phyloP scores from a whole-genome alignment of 2,888 invertebrate species.

The Perizoma affinitatum region DNA sequence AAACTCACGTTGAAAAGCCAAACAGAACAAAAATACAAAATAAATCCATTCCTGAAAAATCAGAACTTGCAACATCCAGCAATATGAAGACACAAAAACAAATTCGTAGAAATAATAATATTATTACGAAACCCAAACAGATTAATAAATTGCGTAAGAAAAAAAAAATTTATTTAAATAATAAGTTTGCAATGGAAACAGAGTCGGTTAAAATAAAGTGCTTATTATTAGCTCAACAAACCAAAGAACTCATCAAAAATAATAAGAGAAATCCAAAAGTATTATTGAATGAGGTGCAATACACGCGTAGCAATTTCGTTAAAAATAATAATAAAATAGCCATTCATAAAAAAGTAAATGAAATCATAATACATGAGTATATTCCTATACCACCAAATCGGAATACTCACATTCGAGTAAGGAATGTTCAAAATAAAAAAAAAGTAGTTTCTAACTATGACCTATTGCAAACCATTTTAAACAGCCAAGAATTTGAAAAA shows the following conservation, averaged over 20 bases:
- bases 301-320: constrained; percentile 27
- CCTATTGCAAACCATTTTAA: constrained; percentile 58
- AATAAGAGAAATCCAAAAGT: constrained; percentile 34
- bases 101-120: constrained; percentile 13
- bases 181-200: constrained; percentile 43
- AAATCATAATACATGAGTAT: constrained; percentile 42
- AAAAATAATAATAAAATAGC: constrained; percentile 38
- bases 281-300: constrained; percentile 38
- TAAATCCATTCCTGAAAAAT: background rate
- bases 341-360: constrained; percentile 38
- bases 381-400: constrained; percentile 26
- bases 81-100: constrained; percentile 18
- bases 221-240: constrained; percentile 39
- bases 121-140: constrained; percentile 15
- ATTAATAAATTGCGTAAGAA: constrained; percentile 3
- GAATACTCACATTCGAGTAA: constrained; percentile 2
- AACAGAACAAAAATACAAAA: constrained; percentile 1
- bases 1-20: background rate
- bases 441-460: constrained; percentile 58
- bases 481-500: constrained; percentile 38
- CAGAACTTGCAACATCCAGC: background rate
- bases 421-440: constrained; percentile 26
- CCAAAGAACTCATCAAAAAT: constrained; percentile 29
- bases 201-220: constrained; percentile 44
- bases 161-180: constrained; percentile 30